Conservation (phyloP, 2,888 invertebrate genomes). For the Noctuana brunneofusca region DNA sequence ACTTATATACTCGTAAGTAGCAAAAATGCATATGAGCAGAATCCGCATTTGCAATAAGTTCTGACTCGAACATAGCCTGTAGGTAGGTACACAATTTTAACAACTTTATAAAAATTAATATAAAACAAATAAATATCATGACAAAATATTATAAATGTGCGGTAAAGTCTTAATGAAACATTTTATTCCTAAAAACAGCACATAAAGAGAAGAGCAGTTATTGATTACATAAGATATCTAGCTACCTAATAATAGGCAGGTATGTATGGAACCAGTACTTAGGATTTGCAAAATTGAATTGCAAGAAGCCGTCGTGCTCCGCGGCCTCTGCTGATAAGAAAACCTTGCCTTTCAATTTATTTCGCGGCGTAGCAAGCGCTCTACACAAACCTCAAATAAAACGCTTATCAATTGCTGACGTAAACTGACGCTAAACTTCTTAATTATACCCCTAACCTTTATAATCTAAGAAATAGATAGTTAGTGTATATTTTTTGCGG, state of each 20-base stretch:
- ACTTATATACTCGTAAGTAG: background rate
- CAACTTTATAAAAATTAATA: no score
- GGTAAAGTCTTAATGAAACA: no score
- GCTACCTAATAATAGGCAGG: background rate
- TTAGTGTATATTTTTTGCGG: no score
- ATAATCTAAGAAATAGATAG: no score
- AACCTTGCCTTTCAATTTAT: conserved; percentile 81
- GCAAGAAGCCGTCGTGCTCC: conserved; percentile 41
- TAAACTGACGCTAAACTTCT: conserved; percentile 29
- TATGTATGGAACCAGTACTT: background rate
- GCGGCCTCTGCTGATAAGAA: conserved; percentile 76
- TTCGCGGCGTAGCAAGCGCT: conserved; percentile 54
- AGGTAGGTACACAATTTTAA: no score
- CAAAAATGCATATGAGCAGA: background rate
- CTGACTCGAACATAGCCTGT: no score
- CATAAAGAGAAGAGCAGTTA: background rate
- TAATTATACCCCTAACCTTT: conserved; percentile 38
- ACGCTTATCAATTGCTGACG: conserved; percentile 55
- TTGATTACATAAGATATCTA: background rate
- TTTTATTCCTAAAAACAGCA: no score
- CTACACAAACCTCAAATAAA: conserved; percentile 53
- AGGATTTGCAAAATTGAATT: conserved; percentile 51
- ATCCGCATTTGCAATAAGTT: no score
- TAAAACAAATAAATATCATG: no score
- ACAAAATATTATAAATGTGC: no score